Conservation (phyloP, 2,113 vertebrate species). For the Vimba vimba region DNA sequence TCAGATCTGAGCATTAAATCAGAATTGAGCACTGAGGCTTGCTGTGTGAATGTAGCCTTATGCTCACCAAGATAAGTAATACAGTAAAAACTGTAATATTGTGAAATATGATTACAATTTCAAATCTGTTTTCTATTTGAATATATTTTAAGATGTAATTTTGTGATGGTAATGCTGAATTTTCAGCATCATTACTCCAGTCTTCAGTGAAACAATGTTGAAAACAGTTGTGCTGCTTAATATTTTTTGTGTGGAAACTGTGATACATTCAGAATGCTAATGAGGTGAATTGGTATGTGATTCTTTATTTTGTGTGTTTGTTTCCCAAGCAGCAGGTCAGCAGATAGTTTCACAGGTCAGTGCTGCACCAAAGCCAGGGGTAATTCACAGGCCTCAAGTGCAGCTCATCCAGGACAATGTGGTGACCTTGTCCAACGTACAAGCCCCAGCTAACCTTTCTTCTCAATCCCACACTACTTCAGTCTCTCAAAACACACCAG, state of each 20-base stretch:
- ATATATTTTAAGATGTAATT: neutral
- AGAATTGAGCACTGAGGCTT: too few species aligned
- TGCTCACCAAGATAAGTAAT: neutral
- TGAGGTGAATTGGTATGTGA: neutral
- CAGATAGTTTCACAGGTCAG: constrained; percentile 63
- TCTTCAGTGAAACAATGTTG: neutral
- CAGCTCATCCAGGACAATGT: constrained; percentile 71
- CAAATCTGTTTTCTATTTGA: neutral
- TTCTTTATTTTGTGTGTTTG: neutral
- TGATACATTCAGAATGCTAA: neutral
- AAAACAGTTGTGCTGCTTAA: neutral
- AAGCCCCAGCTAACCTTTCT: constrained; percentile 68
- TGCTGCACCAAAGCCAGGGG: constrained; percentile 60
- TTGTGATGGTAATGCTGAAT: neutral
- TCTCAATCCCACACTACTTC: constrained; percentile 48
- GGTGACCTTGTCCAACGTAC: constrained; percentile 68
- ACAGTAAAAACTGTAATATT: neutral
- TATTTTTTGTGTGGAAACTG: neutral
- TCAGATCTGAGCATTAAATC: too few species aligned
- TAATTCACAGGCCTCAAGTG: constrained; percentile 71
- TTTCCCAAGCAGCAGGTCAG: constrained; percentile 51
- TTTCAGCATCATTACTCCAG: neutral
- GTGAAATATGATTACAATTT: neutral
- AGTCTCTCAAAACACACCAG: constrained; percentile 23
- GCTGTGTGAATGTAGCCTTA: too few species aligned